phyloP scores from a whole-genome alignment of 1,140 invertebrate genomes.

The Propsilocerus akamusi region DNA sequence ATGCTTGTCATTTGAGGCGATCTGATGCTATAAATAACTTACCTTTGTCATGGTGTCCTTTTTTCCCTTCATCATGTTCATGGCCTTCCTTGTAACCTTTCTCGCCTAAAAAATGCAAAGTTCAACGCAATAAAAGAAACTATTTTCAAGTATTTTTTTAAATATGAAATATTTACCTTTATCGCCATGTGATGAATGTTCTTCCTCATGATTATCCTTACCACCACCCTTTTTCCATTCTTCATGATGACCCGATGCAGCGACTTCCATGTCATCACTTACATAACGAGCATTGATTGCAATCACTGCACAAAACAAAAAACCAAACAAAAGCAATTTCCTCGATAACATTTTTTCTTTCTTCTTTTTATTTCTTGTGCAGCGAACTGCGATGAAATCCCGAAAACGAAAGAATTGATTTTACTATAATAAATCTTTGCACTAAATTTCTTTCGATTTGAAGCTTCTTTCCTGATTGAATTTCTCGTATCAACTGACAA shows the following conservation, averaged over 20 bases:
- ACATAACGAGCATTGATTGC: slow-evolving; percentile 3
- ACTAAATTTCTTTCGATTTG: background rate
- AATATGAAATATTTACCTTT: too few relatives aligned
- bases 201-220: slow-evolving; percentile 34
- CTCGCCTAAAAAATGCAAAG: too few relatives aligned
- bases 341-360: background rate
- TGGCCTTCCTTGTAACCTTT: slow-evolving; percentile 20
- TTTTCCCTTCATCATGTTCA: slow-evolving; percentile 26
- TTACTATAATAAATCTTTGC: background rate
- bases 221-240: slow-evolving; percentile 32
- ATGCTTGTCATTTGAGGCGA: too few relatives aligned
- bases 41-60: slow-evolving; percentile 52
- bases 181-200: slow-evolving; percentile 33
- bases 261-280: slow-evolving; percentile 17
- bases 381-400: background rate
- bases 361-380: background rate
- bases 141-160: slow-evolving; percentile 33
- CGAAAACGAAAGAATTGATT: background rate
- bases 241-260: slow-evolving; percentile 18
- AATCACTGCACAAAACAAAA: slow-evolving; percentile 3
- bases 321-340: background rate
- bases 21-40: too few relatives aligned
- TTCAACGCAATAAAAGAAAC: too few relatives aligned
- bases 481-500: slow-evolving; percentile 2
- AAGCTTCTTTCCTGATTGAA: background rate